Evolutionary conservation across 2,113 vertebrate species (phyloP).

Genomic region (Ranitomeya variabilis): DNA sequence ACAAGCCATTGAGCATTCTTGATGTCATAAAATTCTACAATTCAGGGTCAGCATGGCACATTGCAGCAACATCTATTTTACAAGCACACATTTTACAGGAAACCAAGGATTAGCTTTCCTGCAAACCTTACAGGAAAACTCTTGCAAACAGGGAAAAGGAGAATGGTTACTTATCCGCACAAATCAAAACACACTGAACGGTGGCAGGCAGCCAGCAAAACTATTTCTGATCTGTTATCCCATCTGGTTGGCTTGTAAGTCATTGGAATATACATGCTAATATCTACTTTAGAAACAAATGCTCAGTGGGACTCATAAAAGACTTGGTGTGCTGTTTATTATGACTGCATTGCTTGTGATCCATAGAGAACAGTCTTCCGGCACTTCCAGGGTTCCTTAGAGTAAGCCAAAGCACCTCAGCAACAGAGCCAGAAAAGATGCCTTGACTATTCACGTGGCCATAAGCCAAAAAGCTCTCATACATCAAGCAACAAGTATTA

Average conservation of each 20-base stretch:
- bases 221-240: slow-evolving; percentile 73
- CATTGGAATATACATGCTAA: slow-evolving; percentile 75
- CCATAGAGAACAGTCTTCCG: slow-evolving; percentile 65
- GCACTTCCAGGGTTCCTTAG: slow-evolving; percentile 48
- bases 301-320: slow-evolving; percentile 69
- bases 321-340: slow-evolving; percentile 65
- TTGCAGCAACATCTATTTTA: slow-evolving; percentile 60
- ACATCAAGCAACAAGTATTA: slow-evolving; percentile 57
- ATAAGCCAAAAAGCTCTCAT: slow-evolving; percentile 44
- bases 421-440: slow-evolving; percentile 1
- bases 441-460: not conserved
- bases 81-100: slow-evolving; percentile 65
- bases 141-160: slow-evolving; percentile 72
- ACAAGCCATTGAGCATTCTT: slow-evolving; percentile 55
- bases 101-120: slow-evolving; percentile 69
- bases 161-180: slow-evolving; percentile 73
- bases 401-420: slow-evolving; percentile 53
- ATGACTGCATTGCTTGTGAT: slow-evolving; percentile 66
- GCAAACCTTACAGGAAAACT: slow-evolving; percentile 66
- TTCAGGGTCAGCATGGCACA: slow-evolving; percentile 55
- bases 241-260: slow-evolving; percentile 76
- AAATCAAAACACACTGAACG: slow-evolving; percentile 75
- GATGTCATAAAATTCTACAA: slow-evolving; percentile 65
- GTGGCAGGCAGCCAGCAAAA: slow-evolving; percentile 73
- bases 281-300: slow-evolving; percentile 74